Conservation (phyloP, 2,888 invertebrate genomes). For the Thera britannica region DNA sequence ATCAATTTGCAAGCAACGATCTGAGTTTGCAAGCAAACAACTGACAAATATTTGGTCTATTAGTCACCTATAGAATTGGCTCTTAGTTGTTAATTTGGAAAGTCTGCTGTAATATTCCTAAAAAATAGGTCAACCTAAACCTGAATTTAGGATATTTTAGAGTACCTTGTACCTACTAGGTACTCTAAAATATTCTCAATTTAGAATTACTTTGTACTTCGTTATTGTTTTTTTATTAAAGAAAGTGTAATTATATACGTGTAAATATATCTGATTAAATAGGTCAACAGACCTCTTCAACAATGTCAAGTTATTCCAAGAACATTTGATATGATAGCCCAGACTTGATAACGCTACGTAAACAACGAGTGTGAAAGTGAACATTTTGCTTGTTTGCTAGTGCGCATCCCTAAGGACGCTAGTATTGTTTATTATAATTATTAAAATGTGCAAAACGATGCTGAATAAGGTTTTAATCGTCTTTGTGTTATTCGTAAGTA, state of each 20-base stretch:
- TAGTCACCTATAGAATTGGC: too few species aligned
- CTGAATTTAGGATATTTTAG: not conserved
- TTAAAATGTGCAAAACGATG: slow-evolving; percentile 8
- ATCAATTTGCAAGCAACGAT: too few species aligned
- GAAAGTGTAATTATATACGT: slow-evolving; percentile 7
- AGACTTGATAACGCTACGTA: slow-evolving; percentile 24
- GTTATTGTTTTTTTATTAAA: not conserved
- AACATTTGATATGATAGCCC: slow-evolving; percentile 19
- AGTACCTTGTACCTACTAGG: too few species aligned
- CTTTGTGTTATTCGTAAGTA: slow-evolving; percentile 27
- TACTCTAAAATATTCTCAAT: not conserved
- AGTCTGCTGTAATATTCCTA: too few species aligned
- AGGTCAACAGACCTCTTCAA: slow-evolving; percentile 27
- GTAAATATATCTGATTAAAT: slow-evolving; percentile 12
- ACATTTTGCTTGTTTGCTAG: slow-evolving; percentile 16
- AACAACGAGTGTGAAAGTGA: slow-evolving; percentile 23
- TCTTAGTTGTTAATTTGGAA: too few species aligned
- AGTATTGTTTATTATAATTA: not conserved
- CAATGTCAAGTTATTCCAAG: slow-evolving; percentile 23
- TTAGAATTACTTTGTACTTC: not conserved
- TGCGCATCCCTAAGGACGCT: not conserved
- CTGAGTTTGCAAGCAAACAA: too few species aligned
- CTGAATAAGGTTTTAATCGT: slow-evolving; percentile 5
- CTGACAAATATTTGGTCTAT: too few species aligned
- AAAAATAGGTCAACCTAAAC: too few species aligned